Evolutionary conservation across 2,797 vertebrate genomes (phyloP).

Genomic region (Hydrolagus colliei): DNA sequence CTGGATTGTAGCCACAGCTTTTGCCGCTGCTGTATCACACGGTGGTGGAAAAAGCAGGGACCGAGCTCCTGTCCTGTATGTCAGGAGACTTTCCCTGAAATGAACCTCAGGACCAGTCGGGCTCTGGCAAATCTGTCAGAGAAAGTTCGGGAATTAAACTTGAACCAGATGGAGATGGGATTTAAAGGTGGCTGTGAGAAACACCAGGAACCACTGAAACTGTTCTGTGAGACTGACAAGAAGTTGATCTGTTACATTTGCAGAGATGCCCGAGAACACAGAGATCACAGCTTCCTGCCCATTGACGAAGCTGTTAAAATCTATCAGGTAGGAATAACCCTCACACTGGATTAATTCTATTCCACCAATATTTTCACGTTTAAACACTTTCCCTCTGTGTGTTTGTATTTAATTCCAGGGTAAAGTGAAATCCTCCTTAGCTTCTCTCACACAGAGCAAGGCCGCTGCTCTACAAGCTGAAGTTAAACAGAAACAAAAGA

Average conservation of each 20-base stretch:
- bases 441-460: too few species aligned
- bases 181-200: slow-evolving; percentile 40
- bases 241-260: slow-evolving; percentile 48
- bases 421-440: too few species aligned
- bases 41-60: slow-evolving; percentile 33
- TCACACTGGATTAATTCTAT: neutral
- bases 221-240: slow-evolving; percentile 48
- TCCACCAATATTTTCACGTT: neutral
- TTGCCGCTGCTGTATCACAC: slow-evolving; percentile 35
- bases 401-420: too few species aligned
- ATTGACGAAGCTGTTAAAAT: slow-evolving; percentile 41
- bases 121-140: slow-evolving; percentile 38
- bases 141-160: slow-evolving; percentile 32
- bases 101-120: slow-evolving; percentile 34
- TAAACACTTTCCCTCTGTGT: neutral
- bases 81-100: slow-evolving; percentile 31
- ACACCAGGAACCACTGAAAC: slow-evolving; percentile 40
- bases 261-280: slow-evolving; percentile 44
- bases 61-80: slow-evolving; percentile 39
- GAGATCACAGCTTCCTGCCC: slow-evolving; percentile 45
- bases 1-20: slow-evolving; percentile 42
- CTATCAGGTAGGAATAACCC: slow-evolving; percentile 39
- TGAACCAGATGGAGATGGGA: neutral
- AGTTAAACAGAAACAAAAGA: too few species aligned
- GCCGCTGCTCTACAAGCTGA: too few species aligned